Evolutionary conservation across 2,797 vertebrate genomes (phyloP).

Genomic region (Prionace glauca): DNA sequence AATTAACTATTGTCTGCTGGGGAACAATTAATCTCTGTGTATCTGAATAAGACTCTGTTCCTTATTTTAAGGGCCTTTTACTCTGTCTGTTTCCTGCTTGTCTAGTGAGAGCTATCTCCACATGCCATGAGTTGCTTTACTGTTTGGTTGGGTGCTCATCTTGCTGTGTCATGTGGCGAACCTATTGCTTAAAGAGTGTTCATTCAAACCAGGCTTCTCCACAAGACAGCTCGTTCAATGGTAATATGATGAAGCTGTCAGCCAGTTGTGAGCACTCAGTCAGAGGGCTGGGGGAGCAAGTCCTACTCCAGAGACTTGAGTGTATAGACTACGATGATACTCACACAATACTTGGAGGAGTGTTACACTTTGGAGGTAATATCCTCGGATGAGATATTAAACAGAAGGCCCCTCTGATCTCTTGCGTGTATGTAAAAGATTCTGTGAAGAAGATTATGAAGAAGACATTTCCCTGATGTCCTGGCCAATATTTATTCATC

Average conservation of each 20-base stretch:
- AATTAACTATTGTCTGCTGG: conserved; percentile 15
- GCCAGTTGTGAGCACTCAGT: neutral
- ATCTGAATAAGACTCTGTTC: conserved; percentile 8
- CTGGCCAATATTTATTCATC: neutral
- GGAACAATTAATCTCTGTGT: conserved; percentile 18
- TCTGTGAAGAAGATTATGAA: neutral
- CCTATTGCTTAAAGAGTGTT: conserved; percentile 6
- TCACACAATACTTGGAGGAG: no score
- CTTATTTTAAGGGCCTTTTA: neutral
- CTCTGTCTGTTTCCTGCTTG: conserved; percentile 17
- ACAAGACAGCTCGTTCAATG: neutral
- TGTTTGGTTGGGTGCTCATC: neutral
- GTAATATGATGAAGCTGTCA: neutral
- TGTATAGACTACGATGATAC: neutral
- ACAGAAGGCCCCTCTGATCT: neutral
- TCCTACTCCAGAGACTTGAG: neutral
- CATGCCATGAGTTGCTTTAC: neutral
- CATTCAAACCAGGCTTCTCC: neutral
- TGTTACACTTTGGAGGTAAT: neutral
- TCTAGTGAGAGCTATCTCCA: neutral
- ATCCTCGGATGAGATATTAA: neutral
- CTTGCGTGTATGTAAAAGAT: neutral
- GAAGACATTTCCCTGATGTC: neutral
- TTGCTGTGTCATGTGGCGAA: neutral
- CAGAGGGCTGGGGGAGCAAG: neutral